phyloP scores from a whole-genome alignment of 2,797 vertebrate genomes.

The Betta splendens region DNA sequence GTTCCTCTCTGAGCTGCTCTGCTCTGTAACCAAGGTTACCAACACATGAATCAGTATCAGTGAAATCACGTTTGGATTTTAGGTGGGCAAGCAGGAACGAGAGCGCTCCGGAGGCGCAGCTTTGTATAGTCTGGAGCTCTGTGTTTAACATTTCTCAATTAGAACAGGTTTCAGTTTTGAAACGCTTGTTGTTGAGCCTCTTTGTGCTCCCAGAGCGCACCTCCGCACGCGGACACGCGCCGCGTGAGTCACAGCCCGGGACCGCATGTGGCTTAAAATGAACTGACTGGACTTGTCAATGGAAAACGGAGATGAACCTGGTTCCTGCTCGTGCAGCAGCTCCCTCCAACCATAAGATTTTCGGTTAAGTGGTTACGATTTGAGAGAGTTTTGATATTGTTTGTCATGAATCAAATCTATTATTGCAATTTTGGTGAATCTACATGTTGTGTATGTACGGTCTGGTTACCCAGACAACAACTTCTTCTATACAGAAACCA shows the following conservation, averaged over 20 bases:
- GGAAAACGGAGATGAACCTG: conserved; percentile 44
- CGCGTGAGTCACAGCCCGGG: conserved; percentile 64
- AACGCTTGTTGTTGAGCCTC: conserved; percentile 59
- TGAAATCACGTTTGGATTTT: conserved; percentile 47
- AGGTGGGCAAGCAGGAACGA: conserved; percentile 36
- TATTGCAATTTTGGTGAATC: conserved; percentile 36
- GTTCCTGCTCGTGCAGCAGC: neutral
- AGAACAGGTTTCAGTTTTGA: conserved; percentile 55
- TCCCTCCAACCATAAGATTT: neutral
- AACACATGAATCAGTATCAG: conserved; percentile 49
- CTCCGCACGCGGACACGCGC: conserved; percentile 37
- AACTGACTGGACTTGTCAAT: conserved; percentile 65
- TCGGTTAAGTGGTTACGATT: no score
- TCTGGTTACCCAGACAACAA: conserved; percentile 34
- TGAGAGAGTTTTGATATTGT: conserved; percentile 2
- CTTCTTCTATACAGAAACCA: conserved; percentile 51
- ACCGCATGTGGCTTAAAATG: conserved; percentile 61
- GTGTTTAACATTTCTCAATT: conserved; percentile 67
- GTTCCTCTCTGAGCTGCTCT: conserved; percentile 50
- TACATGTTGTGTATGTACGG: neutral
- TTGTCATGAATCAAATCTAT: conserved; percentile 20
- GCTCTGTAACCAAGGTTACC: conserved; percentile 74
- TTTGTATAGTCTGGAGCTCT: conserved; percentile 59
- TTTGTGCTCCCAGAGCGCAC: conserved; percentile 40
- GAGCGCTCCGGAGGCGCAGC: conserved; percentile 34